These are phyloP conservation scores for Drosophila willistoni DNA, from an alignment of 1,140 invertebrate species.

Conservation along the genomic window DNA sequence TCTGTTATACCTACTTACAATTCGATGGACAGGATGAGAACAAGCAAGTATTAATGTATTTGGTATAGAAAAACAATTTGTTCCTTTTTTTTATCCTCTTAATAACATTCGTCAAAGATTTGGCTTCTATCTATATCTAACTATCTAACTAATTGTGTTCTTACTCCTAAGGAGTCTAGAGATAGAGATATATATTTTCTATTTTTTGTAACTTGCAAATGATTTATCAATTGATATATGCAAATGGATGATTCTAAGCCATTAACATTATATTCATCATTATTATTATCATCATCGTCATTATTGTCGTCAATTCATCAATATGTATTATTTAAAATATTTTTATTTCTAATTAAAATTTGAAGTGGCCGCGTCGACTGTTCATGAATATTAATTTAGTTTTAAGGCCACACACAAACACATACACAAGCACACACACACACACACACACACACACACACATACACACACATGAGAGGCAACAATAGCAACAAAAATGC, in stretches of 20 bases:
- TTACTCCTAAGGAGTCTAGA: too few species aligned
- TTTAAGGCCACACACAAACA: slow-evolving; percentile 39
- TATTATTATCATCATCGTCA: not conserved
- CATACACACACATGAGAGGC: not conserved
- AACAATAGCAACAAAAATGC: slow-evolving; percentile 41
- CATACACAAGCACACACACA: too few species aligned
- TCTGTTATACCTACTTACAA: too few species aligned
- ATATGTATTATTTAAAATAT: slow-evolving; percentile 38
- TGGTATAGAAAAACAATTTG: too few species aligned
- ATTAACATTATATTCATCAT: not conserved
- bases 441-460: not conserved
- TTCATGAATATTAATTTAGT: slow-evolving; percentile 76
- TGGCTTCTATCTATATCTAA: too few species aligned
- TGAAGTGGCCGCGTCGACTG: slow-evolving; percentile 41
- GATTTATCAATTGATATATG: not conserved
- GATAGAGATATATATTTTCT: too few species aligned
- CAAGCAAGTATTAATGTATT: too few species aligned
- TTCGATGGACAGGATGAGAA: too few species aligned
- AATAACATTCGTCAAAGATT: too few species aligned
- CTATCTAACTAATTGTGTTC: too few species aligned
- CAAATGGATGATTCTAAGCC: not conserved
- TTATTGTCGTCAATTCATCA: slow-evolving; percentile 1
- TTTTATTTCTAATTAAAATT: slow-evolving; percentile 74
- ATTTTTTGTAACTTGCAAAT: not conserved
- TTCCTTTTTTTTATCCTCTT: too few species aligned